phyloP scores from a whole-genome alignment of 2,888 invertebrate genomes.

The Drosophila stalkeri region DNA sequence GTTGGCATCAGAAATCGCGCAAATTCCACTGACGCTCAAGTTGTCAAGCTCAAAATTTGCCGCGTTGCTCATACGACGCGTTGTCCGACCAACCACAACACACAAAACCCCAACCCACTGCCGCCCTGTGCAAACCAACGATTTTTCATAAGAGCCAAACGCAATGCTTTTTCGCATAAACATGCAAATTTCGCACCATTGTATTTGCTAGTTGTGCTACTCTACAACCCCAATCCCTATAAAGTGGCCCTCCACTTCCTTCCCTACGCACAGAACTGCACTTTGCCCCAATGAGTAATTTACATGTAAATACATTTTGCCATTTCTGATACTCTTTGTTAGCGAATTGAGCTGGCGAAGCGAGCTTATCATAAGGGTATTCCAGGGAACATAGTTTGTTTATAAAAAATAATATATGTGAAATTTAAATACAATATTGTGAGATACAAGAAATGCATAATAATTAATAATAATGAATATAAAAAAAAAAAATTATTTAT shows the following conservation, averaged over 20 bases:
- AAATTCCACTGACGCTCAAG: slow-evolving; percentile 32
- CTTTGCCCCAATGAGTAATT: slow-evolving; percentile 71
- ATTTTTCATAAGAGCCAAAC: slow-evolving; percentile 63
- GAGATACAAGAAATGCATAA: neutral
- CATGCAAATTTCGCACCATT: slow-evolving; percentile 76
- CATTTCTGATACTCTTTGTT: slow-evolving; percentile 42
- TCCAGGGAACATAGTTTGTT: neutral
- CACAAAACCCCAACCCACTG: neutral
- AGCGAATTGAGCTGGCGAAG: neutral
- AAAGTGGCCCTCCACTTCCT: neutral
- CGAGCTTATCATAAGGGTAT: slow-evolving; percentile 4
- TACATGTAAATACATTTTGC: slow-evolving; percentile 72
- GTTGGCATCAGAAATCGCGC: slow-evolving; percentile 61
- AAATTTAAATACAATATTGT: neutral
- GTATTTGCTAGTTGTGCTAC: slow-evolving; percentile 32
- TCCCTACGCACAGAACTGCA: slow-evolving; percentile 40
- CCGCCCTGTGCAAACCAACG: slow-evolving; percentile 14
- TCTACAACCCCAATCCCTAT: neutral
- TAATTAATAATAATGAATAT: neutral
- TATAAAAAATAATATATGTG: neutral
- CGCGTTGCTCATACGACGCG: slow-evolving; percentile 57
- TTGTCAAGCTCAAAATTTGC: slow-evolving; percentile 35
- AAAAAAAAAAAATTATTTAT: too few relatives aligned
- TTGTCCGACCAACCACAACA: slow-evolving; percentile 21
- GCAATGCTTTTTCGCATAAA: slow-evolving; percentile 74